A percentile compares a stretch with the other conserved stretches of the same genome.
Conservation (phyloP, 2,888 invertebrate species). For the Leptopterna dolabrata region DNA sequence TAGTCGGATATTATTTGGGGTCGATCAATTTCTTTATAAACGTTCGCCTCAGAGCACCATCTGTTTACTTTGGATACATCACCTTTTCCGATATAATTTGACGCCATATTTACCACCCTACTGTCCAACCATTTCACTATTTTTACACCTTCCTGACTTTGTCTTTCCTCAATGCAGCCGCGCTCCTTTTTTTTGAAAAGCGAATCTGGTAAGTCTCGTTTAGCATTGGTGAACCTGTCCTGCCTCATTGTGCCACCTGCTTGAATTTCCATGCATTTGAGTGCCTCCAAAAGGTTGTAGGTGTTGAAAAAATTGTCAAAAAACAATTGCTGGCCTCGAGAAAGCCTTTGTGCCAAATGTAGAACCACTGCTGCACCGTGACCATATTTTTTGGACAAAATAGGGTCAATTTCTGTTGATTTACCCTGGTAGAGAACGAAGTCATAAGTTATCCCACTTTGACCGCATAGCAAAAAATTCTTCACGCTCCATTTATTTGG, state of each 20-base stretch:
- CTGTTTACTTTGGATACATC: neutral
- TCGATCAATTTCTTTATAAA: neutral
- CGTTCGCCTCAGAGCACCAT: neutral
- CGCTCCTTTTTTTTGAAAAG: constrained; percentile 50
- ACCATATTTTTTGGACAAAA: neutral
- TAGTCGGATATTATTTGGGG: constrained; percentile 6
- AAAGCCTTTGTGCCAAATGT: neutral
- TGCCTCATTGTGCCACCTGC: constrained; percentile 50
- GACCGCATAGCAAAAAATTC: constrained; percentile 61
- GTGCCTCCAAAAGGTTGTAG: neutral
- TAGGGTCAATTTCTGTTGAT: constrained; percentile 53
- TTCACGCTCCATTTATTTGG: constrained; percentile 61
- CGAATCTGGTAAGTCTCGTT: constrained; percentile 33
- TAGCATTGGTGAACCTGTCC: constrained; percentile 43
- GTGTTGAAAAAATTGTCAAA: constrained; percentile 5
- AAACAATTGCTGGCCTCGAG: neutral
- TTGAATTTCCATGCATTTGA: neutral
- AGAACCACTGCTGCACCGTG: neutral
- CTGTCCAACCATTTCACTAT: constrained; percentile 36
- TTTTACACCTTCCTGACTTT: neutral
- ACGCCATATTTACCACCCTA: constrained; percentile 15
- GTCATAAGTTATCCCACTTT: constrained; percentile 60
- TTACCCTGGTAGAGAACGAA: constrained; percentile 62
- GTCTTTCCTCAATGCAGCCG: neutral
- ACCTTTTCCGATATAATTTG: constrained; percentile 22